A percentile compares a stretch with the other conserved stretches of the same genome.
These are phyloP conservation scores for Chamaea fasciata DNA, from an alignment of 2,113 vertebrate species.

Conservation along the genomic window DNA sequence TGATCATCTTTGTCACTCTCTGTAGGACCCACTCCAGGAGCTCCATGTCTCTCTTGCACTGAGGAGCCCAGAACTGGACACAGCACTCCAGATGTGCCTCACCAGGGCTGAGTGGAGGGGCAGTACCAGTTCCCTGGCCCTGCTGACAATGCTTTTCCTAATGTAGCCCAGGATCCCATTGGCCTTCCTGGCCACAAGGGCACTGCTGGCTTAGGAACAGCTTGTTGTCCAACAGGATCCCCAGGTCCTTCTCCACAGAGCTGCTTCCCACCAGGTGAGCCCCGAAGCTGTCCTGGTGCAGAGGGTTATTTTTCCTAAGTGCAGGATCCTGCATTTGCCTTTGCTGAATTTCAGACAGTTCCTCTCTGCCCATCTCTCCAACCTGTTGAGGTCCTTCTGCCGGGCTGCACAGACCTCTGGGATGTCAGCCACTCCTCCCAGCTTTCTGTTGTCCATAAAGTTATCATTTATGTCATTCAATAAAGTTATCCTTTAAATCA, in stretches of 20 bases:
- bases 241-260: neutral
- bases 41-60: neutral
- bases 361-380: neutral
- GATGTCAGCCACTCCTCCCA: neutral
- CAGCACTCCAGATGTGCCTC: neutral
- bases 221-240: neutral
- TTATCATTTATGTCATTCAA: neutral
- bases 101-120: neutral
- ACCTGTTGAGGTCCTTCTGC: neutral
- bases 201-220: neutral
- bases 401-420: neutral
- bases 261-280: neutral
- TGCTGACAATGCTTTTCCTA: neutral
- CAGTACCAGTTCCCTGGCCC: neutral
- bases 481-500: neutral
- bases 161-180: neutral
- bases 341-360: neutral
- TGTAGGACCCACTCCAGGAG: neutral
- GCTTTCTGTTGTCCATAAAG: neutral
- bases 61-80: neutral
- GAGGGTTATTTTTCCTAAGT: neutral
- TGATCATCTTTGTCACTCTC: too few species aligned
- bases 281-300: fast-evolving
- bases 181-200: neutral
- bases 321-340: neutral